Evolutionary conservation across 2,113 vertebrate genomes (phyloP), one percentile per base, ranked within the genome.

Genomic region (Neodon shergylaensis): DNA sequence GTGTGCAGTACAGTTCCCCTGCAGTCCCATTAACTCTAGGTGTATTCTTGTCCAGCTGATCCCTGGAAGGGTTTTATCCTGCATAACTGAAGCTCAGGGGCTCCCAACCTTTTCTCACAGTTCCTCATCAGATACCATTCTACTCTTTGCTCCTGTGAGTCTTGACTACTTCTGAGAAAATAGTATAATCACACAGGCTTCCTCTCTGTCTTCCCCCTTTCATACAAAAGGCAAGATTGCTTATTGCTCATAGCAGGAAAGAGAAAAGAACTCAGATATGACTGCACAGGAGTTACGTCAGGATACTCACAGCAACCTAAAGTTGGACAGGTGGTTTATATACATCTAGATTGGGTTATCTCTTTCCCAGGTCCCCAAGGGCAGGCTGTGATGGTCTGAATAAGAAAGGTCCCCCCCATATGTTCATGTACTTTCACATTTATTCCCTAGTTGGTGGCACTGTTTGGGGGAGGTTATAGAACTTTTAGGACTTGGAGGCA

Each of bases 61-160:
- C 44, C 49, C 88, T n/a, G 52, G 36, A 52, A 61, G 17, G 1
- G 52, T 88, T 83, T 73, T 42, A 19, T 92, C 14, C 68, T 28
- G 36, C 1, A 11, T 31, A 63, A 90, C 2, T 49, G 49, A 90
- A 90, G 33, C 21, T 10, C 1, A 36, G 68, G 16, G 42, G 66
- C 4, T 44, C 9, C n/a, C 11, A 5, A 4, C 17, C 6, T 12
- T n/a, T 24, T 4, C 19, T 31, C 3, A 26, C 24, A 26, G 24
- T 16, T 33, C 47, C 39, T 78, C 73, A 52, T 8, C 44, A 76
- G 31, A 42, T 36, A 61, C 44, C 21, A n/a, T 65, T 85, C 70
- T 52, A 42, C 74, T 81, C n/a, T 65, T 58, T 9, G 7, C 31
- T 61, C 72, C 39, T 61, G 11, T 68, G 68, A 76, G 47, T 76